Evolutionary conservation across 1,140 invertebrate genomes (phyloP).

Genomic region (Papilio helenus): DNA sequence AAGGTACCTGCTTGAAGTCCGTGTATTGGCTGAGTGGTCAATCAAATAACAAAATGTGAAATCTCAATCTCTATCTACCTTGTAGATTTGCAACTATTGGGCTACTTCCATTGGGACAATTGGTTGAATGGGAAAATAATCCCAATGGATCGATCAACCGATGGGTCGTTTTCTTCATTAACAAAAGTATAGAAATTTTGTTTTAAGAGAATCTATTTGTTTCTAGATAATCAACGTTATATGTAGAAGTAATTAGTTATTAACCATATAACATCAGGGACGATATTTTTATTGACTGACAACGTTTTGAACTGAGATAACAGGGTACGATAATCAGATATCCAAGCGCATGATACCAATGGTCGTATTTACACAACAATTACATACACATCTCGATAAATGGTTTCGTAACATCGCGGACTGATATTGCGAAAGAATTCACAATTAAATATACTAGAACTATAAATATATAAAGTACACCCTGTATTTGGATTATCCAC

Average conservation of each 20-base stretch:
- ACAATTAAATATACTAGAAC: not conserved
- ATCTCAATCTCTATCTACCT: no score
- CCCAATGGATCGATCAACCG: no score
- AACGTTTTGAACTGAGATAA: conserved; percentile 35
- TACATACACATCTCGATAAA: conserved; percentile 27
- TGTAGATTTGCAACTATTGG: no score
- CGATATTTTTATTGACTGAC: conserved; percentile 27
- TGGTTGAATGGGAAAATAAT: no score
- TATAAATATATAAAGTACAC: not conserved
- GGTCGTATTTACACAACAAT: not conserved
- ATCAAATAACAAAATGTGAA: no score
- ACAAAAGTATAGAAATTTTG: no score
- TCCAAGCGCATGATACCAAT: conserved; percentile 25
- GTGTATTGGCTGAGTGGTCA: no score
- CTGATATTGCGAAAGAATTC: not conserved
- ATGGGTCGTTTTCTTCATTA: no score
- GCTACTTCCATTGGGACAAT: no score
- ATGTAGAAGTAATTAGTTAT: not conserved
- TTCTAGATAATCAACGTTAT: not conserved
- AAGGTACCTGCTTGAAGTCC: no score
- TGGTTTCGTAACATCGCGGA: conserved; percentile 5
- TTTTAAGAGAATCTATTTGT: no score
- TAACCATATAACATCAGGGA: conserved; percentile 29
- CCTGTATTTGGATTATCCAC: no score
- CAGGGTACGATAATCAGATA: conserved; percentile 27